phyloP scores from a whole-genome alignment of 1,140 invertebrate species.

The Goniozus legneri region DNA sequence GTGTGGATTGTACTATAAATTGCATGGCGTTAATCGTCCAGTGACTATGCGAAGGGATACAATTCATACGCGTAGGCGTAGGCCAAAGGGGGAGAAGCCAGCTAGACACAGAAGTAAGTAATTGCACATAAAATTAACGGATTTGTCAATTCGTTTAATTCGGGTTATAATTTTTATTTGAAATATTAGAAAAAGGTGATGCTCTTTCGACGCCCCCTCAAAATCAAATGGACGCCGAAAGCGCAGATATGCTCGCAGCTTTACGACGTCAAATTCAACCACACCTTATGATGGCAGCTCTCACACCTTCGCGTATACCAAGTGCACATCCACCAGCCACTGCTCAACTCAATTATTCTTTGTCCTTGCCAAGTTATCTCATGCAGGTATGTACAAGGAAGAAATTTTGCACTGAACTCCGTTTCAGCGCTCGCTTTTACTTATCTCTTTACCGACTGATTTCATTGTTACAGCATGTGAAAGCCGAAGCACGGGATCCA shows the following conservation, averaged over 20 bases:
- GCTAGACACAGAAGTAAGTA: constrained; percentile 49
- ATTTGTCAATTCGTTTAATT: too few relatives aligned
- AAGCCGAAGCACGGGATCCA: constrained; percentile 35
- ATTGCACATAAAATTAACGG: constrained; percentile 1
- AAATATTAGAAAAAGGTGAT: constrained; percentile 46
- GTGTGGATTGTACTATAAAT: constrained; percentile 89
- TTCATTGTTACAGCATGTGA: constrained; percentile 33
- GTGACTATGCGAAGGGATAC: constrained; percentile 95
- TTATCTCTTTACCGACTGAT: background rate
- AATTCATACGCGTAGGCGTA: constrained; percentile 91
- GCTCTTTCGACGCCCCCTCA: constrained; percentile 28
- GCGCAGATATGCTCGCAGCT: constrained; percentile 63
- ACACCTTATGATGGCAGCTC: constrained; percentile 60
- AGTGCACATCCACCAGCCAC: constrained; percentile 28
- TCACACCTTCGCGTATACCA: constrained; percentile 41
- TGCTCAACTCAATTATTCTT: constrained; percentile 41
- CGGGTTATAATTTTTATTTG: too few relatives aligned
- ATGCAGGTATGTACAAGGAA: constrained; percentile 43
- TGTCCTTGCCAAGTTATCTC: constrained; percentile 45
- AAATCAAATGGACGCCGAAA: constrained; percentile 50
- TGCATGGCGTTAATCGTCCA: constrained; percentile 87
- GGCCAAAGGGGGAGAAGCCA: constrained; percentile 68
- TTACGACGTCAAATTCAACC: constrained; percentile 63
- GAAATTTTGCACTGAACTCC: background rate
- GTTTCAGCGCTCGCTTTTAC: background rate